Evolutionary conservation across 1,140 invertebrate species (phyloP).

Genomic region (Drosophila pandora): DNA sequence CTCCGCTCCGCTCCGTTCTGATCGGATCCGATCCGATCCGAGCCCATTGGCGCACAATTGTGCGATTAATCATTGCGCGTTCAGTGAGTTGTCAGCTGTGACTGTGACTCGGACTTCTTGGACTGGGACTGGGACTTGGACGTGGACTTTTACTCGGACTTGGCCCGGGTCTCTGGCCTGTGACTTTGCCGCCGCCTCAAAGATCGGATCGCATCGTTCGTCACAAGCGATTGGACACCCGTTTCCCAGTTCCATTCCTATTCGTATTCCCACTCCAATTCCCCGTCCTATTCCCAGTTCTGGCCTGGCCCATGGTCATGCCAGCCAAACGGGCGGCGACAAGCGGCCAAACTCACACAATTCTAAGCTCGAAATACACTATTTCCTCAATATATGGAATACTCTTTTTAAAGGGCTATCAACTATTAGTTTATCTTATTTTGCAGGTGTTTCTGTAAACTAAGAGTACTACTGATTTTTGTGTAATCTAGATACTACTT

Average conservation of each 20-base stretch:
- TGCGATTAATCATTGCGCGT: slow-evolving; percentile 81
- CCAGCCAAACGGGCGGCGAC: slow-evolving; percentile 57
- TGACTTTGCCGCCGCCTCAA: slow-evolving; percentile 52
- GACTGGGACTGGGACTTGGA: slow-evolving; percentile 5
- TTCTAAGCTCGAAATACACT: slow-evolving; percentile 64
- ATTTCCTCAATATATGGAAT: slow-evolving; percentile 47
- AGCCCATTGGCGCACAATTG: slow-evolving; percentile 66
- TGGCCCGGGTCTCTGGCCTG: slow-evolving; percentile 18
- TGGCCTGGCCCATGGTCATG: slow-evolving; percentile 9
- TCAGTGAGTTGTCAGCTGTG: slow-evolving; percentile 81
- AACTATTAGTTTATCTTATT: too few relatives aligned
- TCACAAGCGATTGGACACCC: slow-evolving; percentile 81
- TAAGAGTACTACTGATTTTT: too few relatives aligned
- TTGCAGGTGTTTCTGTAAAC: too few relatives aligned
- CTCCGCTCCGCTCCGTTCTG: not conserved
- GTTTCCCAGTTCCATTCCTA: slow-evolving; percentile 36
- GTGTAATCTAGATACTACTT: too few relatives aligned
- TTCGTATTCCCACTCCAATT: slow-evolving; percentile 14
- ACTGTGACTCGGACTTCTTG: slow-evolving; percentile 45
- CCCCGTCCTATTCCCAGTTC: slow-evolving; percentile 21
- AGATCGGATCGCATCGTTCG: slow-evolving; percentile 79
- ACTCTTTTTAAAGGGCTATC: not conserved
- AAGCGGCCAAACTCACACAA: slow-evolving; percentile 26
- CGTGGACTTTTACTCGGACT: slow-evolving; percentile 10
- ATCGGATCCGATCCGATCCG: slow-evolving; percentile 17